Evolutionary conservation across 2,888 invertebrate species (phyloP).

Genomic region (Ceratothoa steindachneri): DNA sequence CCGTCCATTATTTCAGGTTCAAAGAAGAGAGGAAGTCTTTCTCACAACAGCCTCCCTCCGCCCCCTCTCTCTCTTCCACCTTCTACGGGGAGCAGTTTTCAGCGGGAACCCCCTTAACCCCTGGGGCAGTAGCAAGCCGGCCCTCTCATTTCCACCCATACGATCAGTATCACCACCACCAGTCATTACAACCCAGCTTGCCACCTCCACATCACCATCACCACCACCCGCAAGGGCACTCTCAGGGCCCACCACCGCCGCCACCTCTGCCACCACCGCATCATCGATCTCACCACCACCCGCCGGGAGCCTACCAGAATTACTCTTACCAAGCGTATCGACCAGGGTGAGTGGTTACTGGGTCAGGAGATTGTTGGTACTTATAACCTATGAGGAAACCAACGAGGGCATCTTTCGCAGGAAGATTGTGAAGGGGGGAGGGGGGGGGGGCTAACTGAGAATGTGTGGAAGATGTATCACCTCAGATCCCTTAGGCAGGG

Average conservation of each 20-base stretch:
- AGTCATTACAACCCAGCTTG: neutral
- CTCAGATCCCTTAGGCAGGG: too few species aligned
- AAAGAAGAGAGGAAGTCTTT: neutral
- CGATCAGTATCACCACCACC: neutral
- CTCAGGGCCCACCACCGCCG: conserved; percentile 16
- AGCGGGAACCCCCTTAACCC: neutral
- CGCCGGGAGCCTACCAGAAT: neutral
- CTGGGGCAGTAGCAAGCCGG: neutral
- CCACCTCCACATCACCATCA: neutral
- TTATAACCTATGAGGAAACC: too few species aligned
- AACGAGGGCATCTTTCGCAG: too few species aligned
- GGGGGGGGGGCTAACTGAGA: too few species aligned
- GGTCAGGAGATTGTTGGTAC: too few species aligned
- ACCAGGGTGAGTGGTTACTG: conserved; percentile 14
- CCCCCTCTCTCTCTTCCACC: neutral
- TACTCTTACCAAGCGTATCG: conserved; percentile 14
- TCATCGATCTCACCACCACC: neutral
- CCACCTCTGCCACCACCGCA: neutral
- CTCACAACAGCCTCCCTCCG: neutral
- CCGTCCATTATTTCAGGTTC: neutral
- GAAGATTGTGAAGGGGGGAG: too few species aligned
- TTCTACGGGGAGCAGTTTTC: neutral
- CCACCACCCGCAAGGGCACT: conserved; percentile 14
- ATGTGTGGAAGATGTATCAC: too few species aligned
- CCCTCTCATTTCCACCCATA: neutral